Evolutionary conservation across 2,888 invertebrate species (phyloP), one percentile per base, ranked within the genome.

Genomic region (Lypha dubia): DNA sequence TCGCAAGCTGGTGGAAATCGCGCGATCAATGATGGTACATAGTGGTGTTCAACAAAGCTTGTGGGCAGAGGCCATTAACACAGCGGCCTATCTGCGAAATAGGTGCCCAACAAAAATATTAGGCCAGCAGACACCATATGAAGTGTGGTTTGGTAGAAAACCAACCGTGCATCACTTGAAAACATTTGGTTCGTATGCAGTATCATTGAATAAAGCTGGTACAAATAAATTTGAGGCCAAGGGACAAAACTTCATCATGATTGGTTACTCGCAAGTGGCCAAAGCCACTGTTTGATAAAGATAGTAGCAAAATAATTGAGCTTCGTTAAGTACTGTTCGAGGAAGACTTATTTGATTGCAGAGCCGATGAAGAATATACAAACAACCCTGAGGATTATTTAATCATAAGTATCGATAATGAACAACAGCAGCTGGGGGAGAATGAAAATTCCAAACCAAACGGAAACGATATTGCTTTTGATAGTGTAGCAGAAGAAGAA

Each of bases 11-110:
- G 62, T 89, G 9, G 88, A 90, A 62, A 87, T 87, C 79, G 89
- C 89, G 3, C 83, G 90, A 5, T 85, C 88, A 6, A 88, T 90
- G 86, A 51, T 91, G 28, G 49, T 87, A 0, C 79, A 88, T n/a
- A n/a, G n/a, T n/a, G n/a, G n/a, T n/a, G n/a, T n/a, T n/a, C n/a
- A n/a, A n/a, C n/a, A n/a, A n/a, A n/a, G n/a, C n/a, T n/a, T n/a
- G n/a, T n/a, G n/a, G n/a, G n/a, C n/a, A n/a, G n/a, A n/a, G n/a
- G n/a, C n/a, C n/a, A n/a, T n/a, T n/a, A n/a, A n/a, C n/a, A n/a
- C n/a, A n/a, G n/a, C n/a, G n/a, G n/a, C n/a, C n/a, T n/a, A n/a
- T n/a, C n/a, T n/a, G n/a, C n/a, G n/a, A n/a, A n/a, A n/a, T n/a
- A n/a, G n/a, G n/a, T n/a, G n/a, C n/a, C n/a, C n/a, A n/a, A n/a